Base-by-base conservation (phyloP, 2,797 vertebrate genomes). In the Spinus olivaceus region DNA sequence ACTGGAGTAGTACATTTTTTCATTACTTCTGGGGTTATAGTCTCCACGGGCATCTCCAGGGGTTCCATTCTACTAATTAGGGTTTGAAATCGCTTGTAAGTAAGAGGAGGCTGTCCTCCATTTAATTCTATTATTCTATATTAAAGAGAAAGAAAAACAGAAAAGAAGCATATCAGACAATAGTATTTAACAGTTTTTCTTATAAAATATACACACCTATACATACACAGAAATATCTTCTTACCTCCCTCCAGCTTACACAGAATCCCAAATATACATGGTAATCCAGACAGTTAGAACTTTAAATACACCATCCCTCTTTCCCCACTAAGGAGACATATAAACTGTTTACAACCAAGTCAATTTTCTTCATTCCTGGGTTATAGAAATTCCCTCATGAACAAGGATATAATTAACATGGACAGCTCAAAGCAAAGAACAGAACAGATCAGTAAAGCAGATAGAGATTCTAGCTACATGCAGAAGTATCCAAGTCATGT, bases 61-160 rank as follows among this genome's bases (percentile, higher is more conserved):
- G 98, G 96, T 12, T 99, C 99, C 99, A 99, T 99, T 85, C 98
- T 98, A 86, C 99, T 99, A 97, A 99, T 99, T 6, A 99, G 97
- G 42, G 98, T 99, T 98, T 99, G 99, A 97, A 99, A 99, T 89
- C 99, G 97, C 97, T 99, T 99, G 94, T 99, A 99, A 54, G 99
- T 99, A 90, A 99, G 98, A 92, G 99, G 99, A 3, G 99, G 99
- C 88, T 99, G 99, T 28, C 99, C 99, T 69, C 99, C 99, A 73
- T 99, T 99, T 79, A 99, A 90, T 97, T 99, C 99, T 96, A 99
- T 99, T 97, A 99, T 99, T 98, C 99, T 99, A 88, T 14, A 86
- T 81, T 50, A 42, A 12, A 90, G 60, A 92, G n/a, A 56, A 59
- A 92, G 59, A 91, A n/a, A 56, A 53, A 21, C 32, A 39, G 0